Evolutionary conservation across 1,140 invertebrate species (phyloP).

Genomic region (Pseudomyrmex concolor): DNA sequence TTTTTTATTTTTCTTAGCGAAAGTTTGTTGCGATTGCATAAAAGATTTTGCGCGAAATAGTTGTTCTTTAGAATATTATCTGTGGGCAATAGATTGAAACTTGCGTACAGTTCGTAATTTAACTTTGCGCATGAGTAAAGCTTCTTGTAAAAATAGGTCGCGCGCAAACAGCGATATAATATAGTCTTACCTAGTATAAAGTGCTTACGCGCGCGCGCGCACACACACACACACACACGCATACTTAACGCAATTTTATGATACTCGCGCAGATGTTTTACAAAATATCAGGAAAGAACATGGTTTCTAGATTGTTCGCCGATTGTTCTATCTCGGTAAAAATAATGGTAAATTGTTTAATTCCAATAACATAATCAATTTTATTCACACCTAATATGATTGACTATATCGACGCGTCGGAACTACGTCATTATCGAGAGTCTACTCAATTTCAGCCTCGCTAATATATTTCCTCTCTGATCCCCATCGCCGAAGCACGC

Average conservation of each 20-base stretch:
- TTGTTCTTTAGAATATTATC: slow-evolving; percentile 10
- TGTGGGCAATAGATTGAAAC: not conserved
- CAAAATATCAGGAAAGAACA: not conserved
- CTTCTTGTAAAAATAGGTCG: not conserved
- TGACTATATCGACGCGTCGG: not conserved
- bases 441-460: too few relatives aligned
- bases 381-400: not conserved
- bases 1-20: not conserved
- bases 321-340: too few relatives aligned
- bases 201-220: too few relatives aligned
- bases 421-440: not conserved
- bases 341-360: too few relatives aligned
- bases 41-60: not conserved
- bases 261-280: not conserved
- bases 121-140: slow-evolving; percentile 21
- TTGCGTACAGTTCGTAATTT: slow-evolving; percentile 13
- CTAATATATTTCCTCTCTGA: too few relatives aligned
- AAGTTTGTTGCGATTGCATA: slow-evolving; percentile 17
- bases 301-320: too few relatives aligned
- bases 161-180: not conserved
- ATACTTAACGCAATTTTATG: not conserved
- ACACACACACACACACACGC: too few relatives aligned
- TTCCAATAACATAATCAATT: too few relatives aligned
- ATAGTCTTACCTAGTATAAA: too few relatives aligned
- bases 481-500: not conserved